Base-by-base conservation (phyloP, 2,888 invertebrate species). In the Cephus spinipes region DNA sequence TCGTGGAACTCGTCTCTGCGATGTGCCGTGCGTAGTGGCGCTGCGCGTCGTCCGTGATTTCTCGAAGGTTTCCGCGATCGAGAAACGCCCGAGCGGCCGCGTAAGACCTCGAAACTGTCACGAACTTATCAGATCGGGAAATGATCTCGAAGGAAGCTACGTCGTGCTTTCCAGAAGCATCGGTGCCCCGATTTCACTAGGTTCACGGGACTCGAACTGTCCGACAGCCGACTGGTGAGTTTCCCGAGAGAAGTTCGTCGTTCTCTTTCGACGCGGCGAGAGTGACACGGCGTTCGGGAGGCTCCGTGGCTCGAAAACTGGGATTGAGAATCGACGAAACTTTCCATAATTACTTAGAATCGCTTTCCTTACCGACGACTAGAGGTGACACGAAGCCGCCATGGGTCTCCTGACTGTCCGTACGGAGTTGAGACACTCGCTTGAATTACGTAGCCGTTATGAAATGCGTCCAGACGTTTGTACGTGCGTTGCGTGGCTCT, bases 401-500 rank as follows among this genome's bases (percentile, higher is more conserved):
- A 23, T 55, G 55, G 23, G 23, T 23, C 6, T 55, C 23, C 3
- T 55, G 23, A 55, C 23, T 55, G 55, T 55, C 23, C 55, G 9
- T 55, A 55, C 55, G 55, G 9, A 9, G 23, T 9, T 9, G 30
- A 55, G n/a, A 31, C 36, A 1, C 11, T 68, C n/a, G 76, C 75
- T 80, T 78, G 79, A 82, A 82, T 80, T 80, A 81, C 77, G 76
- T 74, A 36, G n/a, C 40, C 71, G 35, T 74, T 31, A 34, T 15
- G 35, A 55, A 69, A 36, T 68, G 68, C 75, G 31, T 33, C 36
- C 69, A 36, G 40, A 73, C 69, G 76, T 79, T 77, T 73, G 76
- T 77, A 78, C 79, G 82, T 78, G 71, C 74, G 74, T 76, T 83
- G 75, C 80, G 89, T 89, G 88, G 89, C 89, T 88, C 89, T 86